Base-by-base conservation (phyloP, 2,797 vertebrate species). In the Cercopithecus diana region DNA sequence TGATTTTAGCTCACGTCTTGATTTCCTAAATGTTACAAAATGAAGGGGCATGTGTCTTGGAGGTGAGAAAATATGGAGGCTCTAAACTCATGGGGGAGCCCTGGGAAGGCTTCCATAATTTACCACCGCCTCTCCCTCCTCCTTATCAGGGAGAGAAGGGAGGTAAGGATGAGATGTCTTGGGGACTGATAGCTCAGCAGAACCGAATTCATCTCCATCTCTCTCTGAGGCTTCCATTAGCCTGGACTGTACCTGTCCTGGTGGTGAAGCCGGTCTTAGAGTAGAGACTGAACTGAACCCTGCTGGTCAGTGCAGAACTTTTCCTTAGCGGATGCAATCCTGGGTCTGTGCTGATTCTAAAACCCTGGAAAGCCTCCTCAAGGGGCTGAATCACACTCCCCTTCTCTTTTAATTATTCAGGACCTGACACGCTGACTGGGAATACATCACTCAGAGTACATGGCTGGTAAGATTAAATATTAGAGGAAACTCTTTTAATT, bases 391-490 rank as follows among this genome's bases (percentile, higher is more conserved):
- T 41, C 28, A 7, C n/a, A 28, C 24, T 93, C 96, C 30, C 55
- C 50, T 30, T 80, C 24, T 93, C 89, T 28, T 97, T 97, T 93
- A 93, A 28, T 89, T 97, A 98, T 96, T 76, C 41, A 97, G 70
- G 82, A 50, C 57, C 95, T 94, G 96, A 96, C 89, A 96, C 10
- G 73, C 86, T 4, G 83, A 79, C 85, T 98, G 97, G 96, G 97
- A 93, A 97, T 0, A 0, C 4, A 43, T 97, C 91, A 90, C 79
- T 96, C 88, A 33, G 95, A 76, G 72, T 96, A 96, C 88, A 89
- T 95, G 95, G 81, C 30, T 55, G 64, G 50, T 95, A 92, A 98
- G 91, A 98, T 98, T 98, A 98, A 98, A 98, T 93, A 85, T 87
- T 94, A 95, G 96, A 73, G 81, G 96, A 97, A 98, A 96, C 88